Evolutionary conservation across 2,888 invertebrate species (phyloP).

Genomic region (Odontothrips loti): DNA sequence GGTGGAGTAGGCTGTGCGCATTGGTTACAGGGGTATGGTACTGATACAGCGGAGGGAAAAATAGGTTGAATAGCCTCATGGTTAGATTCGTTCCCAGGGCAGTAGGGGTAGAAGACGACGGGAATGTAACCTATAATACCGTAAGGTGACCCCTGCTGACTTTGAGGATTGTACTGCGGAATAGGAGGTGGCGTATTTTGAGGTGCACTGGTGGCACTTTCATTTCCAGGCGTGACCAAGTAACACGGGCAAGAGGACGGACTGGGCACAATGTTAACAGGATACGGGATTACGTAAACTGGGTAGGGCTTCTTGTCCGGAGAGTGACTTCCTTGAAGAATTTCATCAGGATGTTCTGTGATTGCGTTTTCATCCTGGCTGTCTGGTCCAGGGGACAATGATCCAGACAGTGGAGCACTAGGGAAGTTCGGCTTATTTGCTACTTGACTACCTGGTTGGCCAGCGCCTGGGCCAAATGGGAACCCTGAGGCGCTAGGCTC

Average conservation of each 20-base stretch:
- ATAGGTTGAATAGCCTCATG: constrained; percentile 51
- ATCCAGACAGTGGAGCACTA: constrained; percentile 32
- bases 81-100: constrained; percentile 52
- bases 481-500: neutral
- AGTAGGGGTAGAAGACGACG: constrained; percentile 65
- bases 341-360: constrained; percentile 26
- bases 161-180: constrained; percentile 37
- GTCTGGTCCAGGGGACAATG: constrained; percentile 32
- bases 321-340: constrained; percentile 27
- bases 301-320: constrained; percentile 38
- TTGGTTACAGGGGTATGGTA: constrained; percentile 59
- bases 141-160: constrained; percentile 49
- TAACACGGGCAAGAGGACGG: constrained; percentile 62
- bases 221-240: constrained; percentile 54
- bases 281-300: constrained; percentile 54
- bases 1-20: constrained; percentile 46
- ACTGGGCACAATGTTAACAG: constrained; percentile 58
- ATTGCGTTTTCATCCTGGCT: constrained; percentile 27
- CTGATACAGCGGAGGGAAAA: constrained; percentile 58
- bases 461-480: neutral
- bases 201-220: constrained; percentile 35
- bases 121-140: constrained; percentile 67
- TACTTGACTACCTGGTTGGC: constrained; percentile 30
- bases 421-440: constrained; percentile 35
- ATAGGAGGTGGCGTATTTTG: constrained; percentile 40